Evolutionary conservation across 1,140 invertebrate genomes (phyloP), one percentile per base, ranked within the genome.

Genomic region (Brachionus koreanus): DNA sequence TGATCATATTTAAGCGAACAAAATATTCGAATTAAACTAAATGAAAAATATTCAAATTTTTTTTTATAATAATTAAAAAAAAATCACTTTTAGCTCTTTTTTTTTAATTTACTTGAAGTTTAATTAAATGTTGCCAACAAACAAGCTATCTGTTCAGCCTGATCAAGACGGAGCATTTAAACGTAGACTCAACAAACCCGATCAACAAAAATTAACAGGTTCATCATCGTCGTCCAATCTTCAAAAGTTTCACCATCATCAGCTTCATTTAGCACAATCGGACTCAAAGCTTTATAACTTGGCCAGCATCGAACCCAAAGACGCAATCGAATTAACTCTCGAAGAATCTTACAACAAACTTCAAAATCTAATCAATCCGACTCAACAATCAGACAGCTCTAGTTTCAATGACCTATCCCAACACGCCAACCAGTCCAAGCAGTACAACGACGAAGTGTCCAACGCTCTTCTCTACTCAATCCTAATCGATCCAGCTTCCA

Each of bases 271-370:
- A 25, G 46, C 46, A 16, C 49, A 42, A 61, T 37, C 76, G 2
- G 49, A 57, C 35, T 79, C 76, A 5, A 57, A 65, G 5, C 33
- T 79, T 6, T 79, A 39, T 23, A 61, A 39, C 13, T 13, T 79
- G 37, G 35, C 3, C n/a, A 79, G 46, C 33, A 79, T 79, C 23
- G 76, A 79, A 37, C 49, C 49, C 10, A 79, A 79, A 37, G 76
- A 79, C 6, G 9, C 46, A 16, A 3, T 79, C 23, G 76, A 79
- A 23, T 3, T 35, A 42, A 16, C 76, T 42, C 49, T 79, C 5
- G 76, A 79, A 79, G 76, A 79, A 6, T 39, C 49, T 13, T 79
- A 39, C 16, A 79, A 79, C 57, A 79, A 79, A 79, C 33, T 79
- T 10, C 49, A 61, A 43, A 65, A 65, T 65, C 25, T 74, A n/a